Evolutionary conservation across 2,888 invertebrate genomes (phyloP), one percentile per base, ranked within the genome.

Genomic region (Branchipolynoe longqiensis): DNA sequence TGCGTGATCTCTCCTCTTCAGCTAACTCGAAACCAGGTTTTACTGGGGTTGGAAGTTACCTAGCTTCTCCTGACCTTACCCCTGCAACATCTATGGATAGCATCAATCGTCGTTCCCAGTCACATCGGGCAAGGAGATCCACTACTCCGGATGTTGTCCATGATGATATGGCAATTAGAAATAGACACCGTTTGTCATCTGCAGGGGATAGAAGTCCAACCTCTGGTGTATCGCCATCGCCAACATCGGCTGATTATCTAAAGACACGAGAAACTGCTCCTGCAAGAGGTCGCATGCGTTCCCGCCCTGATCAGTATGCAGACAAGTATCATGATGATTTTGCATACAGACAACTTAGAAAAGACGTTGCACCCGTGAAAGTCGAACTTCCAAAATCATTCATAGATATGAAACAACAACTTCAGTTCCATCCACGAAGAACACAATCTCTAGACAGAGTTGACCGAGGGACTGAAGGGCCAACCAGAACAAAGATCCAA

Each of bases 321-420:
- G 89, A 89, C 58, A 86, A 87, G 12, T 89, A 89, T 59, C 89
- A 89, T 82, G 89, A 90, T 74, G 90, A 90, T 84, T 56, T 87
- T 62, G 88, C 88, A 0, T 87, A 87, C 85, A 58, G 85, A n/a
- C 54, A 81, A 28, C 85, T 86, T 41, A 25, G 86, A 25, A 64
- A 83, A 38, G 87, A 87, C 81, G 87, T 86, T n/a, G 40, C 81
- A 18, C 87, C 87, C 0, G 84, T 87, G 12, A 64, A 56, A 22
- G 56, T 36, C 4, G 83, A 85, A 38, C 33, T 87, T 1, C 85
- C 87, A 6, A 38, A 69, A 12, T 3, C 38, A 14, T 87, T 48
- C 36, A 25, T 1, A 3, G 62, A 84, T 14, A 73, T 86, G 64
- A 28, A 36, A n/a, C 40, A n/a, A 54, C 54, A 64, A 64, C 64